Evolutionary conservation across 2,113 vertebrate species (phyloP).

Genomic region (Caretta caretta): DNA sequence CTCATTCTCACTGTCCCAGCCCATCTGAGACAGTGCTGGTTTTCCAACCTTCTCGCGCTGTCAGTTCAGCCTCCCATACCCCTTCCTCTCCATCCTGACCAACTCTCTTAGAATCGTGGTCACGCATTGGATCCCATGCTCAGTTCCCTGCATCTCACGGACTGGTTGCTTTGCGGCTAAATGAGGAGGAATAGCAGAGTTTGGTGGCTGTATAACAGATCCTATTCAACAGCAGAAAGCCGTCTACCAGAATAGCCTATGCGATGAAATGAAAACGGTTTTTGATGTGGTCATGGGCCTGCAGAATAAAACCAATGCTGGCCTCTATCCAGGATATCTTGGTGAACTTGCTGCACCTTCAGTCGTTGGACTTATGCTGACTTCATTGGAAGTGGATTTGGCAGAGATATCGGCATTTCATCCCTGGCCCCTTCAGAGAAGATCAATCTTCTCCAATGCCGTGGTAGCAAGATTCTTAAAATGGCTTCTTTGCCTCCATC

Average conservation of each 20-base stretch:
- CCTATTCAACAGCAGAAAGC: background rate
- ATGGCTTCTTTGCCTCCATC: too few relatives aligned
- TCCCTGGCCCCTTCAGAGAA: background rate
- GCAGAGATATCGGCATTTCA: background rate
- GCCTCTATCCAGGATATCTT: background rate
- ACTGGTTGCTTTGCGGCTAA: background rate
- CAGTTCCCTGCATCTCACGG: background rate
- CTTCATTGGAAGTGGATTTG: background rate
- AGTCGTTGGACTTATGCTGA: background rate
- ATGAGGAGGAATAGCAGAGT: background rate
- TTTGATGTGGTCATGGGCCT: background rate
- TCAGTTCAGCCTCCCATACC: background rate
- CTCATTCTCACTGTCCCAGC: background rate
- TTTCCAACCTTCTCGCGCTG: background rate
- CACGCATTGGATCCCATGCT: background rate
- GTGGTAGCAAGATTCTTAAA: too few relatives aligned
- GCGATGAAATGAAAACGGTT: background rate
- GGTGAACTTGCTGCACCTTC: background rate
- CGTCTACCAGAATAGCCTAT: background rate
- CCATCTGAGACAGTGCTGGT: background rate
- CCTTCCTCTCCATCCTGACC: background rate
- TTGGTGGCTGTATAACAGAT: background rate
- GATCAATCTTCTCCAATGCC: background rate
- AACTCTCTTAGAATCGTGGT: background rate
- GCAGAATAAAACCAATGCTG: background rate